phyloP scores from a whole-genome alignment of 2,113 vertebrate species.

The Pan paniscus region DNA sequence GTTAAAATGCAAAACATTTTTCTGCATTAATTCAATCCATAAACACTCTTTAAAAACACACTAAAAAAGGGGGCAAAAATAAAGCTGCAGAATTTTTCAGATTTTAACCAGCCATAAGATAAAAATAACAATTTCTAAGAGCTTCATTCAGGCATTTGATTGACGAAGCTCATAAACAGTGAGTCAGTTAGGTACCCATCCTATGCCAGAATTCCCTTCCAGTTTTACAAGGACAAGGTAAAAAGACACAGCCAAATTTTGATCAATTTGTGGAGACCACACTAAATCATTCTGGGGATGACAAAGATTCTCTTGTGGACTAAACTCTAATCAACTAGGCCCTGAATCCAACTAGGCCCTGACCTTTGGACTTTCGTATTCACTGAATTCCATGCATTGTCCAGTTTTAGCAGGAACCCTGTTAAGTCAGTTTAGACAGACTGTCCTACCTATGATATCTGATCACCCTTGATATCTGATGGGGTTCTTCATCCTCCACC shows the following conservation, averaged over 20 bases:
- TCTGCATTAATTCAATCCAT: not conserved
- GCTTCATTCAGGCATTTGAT: not conserved
- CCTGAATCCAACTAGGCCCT: not conserved
- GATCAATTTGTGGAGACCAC: not conserved
- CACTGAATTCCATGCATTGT: not conserved
- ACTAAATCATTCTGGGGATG: not conserved
- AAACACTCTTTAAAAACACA: not conserved
- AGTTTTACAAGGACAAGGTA: not conserved
- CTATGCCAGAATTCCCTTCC: not conserved
- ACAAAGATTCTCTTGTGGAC: not conserved
- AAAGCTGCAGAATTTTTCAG: not conserved
- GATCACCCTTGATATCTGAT: not conserved
- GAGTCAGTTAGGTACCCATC: not conserved
- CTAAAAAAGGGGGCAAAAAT: not conserved
- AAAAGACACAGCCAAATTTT: not conserved
- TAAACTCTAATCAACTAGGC: not conserved
- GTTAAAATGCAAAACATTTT: not conserved
- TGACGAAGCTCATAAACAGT: not conserved
- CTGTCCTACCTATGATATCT: not conserved
- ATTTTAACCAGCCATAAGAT: not conserved
- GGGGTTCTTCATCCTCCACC: not conserved
- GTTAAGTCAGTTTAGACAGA: not conserved
- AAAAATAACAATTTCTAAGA: constrained; percentile 17
- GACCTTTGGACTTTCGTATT: not conserved
- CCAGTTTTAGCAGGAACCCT: not conserved